phyloP scores from a whole-genome alignment of 2,113 vertebrate species.

The Dicrurus megarhynchus region DNA sequence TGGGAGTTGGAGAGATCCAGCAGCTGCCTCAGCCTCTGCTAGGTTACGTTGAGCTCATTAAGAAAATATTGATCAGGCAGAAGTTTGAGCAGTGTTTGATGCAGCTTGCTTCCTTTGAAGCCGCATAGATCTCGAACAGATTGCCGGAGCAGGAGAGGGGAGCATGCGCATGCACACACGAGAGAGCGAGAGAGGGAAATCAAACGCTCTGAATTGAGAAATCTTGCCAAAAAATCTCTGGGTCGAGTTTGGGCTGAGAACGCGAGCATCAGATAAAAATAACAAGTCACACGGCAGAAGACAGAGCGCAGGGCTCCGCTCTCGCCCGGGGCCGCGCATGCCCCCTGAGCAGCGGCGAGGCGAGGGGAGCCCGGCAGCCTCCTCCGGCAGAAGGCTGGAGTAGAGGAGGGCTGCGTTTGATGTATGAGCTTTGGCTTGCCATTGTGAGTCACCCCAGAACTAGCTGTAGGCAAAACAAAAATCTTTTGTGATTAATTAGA shows the following conservation, averaged over 20 bases:
- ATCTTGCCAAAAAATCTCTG: conserved; percentile 49
- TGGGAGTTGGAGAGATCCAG: not conserved
- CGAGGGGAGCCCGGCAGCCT: conserved; percentile 55
- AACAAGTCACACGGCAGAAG: conserved; percentile 83
- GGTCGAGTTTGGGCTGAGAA: conserved; percentile 75
- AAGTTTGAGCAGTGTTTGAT: not conserved
- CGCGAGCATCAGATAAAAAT: conserved; percentile 87
- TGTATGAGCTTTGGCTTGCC: conserved; percentile 84
- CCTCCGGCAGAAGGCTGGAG: conserved; percentile 75
- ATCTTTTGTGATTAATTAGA: conserved; percentile 94
- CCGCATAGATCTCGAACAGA: not conserved
- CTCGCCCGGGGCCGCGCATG: conserved; percentile 78
- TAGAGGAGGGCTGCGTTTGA: conserved; percentile 80
- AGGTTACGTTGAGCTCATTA: conserved; percentile 1
- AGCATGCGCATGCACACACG: not conserved
- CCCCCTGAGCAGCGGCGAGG: conserved; percentile 10
- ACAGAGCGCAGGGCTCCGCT: conserved; percentile 74
- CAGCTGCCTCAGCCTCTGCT: conserved; percentile 11
- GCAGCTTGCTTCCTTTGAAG: not conserved
- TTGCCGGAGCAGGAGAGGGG: not conserved
- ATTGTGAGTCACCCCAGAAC: conserved; percentile 84
- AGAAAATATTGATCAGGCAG: not conserved
- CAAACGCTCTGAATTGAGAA: conserved; percentile 48
- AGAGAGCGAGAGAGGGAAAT: not conserved
- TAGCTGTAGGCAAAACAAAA: conserved; percentile 88